Base-by-base conservation (phyloP, 1,140 invertebrate genomes). In the Meloidogyne floridensis region DNA sequence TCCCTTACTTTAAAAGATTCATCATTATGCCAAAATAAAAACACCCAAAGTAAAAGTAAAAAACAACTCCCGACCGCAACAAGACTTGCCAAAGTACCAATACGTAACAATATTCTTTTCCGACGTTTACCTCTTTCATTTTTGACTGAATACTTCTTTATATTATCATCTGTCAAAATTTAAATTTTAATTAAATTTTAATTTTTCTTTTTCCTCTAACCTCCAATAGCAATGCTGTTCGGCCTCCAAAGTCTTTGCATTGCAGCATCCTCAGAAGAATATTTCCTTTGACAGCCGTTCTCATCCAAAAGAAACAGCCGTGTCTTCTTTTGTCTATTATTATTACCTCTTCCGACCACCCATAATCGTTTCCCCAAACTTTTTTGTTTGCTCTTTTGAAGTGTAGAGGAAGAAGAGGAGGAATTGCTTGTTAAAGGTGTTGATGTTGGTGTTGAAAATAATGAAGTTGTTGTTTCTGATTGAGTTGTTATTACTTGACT, bases 191-290 rank as follows among this genome's bases (percentile, higher is more conserved):
- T 15, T 15, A 15, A 59, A 59, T n/a, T 54, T 13, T 10, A 2
- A 54, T 13, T 54, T 54, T 10, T 9, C 10, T 2, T 11, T 10
- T 54, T 54, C n/a, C 32, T 32, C 32, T 32, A 32, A 65, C 59
- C 59, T 5, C 59, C 59, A 65, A 65, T n/a, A 6, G 59, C 59
- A 65, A 65, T 65, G n/a, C 59, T 65, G 59, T 65, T 65, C 59
- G 59, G 77, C 13, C 77, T 69, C 77, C 77, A 79, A 47, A 79
- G 20, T 32, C 77, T 69, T 51, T 79, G 77, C 20, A 32, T 43
- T 13, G 77, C 65, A 5, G 77, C 65, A 53, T 79, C 77, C 32
- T 69, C 47, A 72, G 69, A 10, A 47, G 59, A 65, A 65, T 65
- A 65, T 65, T 65, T 65, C 15, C n/a, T 32, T n/a, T 79, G 77